Percentiles rank a stretch among this genome's conserved stretches.
Evolutionary conservation across 23 tunicate genomes (phyloP).

Genomic region (Trididemnum clinides): DNA sequence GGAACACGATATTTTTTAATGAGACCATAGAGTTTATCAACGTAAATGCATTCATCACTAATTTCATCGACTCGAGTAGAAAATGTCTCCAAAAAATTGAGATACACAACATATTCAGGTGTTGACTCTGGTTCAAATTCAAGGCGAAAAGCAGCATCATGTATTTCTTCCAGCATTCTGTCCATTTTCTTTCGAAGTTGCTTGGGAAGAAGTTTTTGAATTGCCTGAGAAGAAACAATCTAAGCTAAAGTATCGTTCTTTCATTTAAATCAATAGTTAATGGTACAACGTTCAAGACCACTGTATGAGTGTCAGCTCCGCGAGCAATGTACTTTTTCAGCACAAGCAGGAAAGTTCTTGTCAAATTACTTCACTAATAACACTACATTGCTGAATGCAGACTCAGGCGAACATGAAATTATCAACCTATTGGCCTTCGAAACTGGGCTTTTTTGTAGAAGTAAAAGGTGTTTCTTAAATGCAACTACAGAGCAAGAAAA

Average conservation of each 20-base stretch:
- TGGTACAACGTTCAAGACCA: too few species aligned
- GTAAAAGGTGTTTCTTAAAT: too few species aligned
- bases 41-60: constrained; percentile 54
- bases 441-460: too few species aligned
- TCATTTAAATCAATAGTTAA: too few species aligned
- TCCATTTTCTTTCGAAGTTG: constrained; percentile 74
- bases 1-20: constrained; percentile 86
- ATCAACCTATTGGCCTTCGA: too few species aligned
- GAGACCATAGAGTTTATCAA: constrained; percentile 78
- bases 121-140: constrained; percentile 72
- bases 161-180: constrained; percentile 68
- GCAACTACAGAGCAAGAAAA: too few species aligned
- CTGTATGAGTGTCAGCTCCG: too few species aligned
- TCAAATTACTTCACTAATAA: too few species aligned
- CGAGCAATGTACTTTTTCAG: too few species aligned
- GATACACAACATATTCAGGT: constrained; percentile 77
- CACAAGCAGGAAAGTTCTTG: too few species aligned
- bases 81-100: constrained; percentile 88
- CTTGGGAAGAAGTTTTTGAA: constrained; percentile 69
- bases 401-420: too few species aligned
- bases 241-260: not conserved
- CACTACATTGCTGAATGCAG: too few species aligned
- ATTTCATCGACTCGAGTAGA: constrained; percentile 73
- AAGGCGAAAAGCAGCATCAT: constrained; percentile 84
- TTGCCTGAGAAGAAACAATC: constrained; percentile 36